Percentiles rank a stretch among this genome's conserved stretches.
These are phyloP conservation scores for Nemotelus nigrinus DNA, from an alignment of 2,888 invertebrate species.

Conservation along the genomic window DNA sequence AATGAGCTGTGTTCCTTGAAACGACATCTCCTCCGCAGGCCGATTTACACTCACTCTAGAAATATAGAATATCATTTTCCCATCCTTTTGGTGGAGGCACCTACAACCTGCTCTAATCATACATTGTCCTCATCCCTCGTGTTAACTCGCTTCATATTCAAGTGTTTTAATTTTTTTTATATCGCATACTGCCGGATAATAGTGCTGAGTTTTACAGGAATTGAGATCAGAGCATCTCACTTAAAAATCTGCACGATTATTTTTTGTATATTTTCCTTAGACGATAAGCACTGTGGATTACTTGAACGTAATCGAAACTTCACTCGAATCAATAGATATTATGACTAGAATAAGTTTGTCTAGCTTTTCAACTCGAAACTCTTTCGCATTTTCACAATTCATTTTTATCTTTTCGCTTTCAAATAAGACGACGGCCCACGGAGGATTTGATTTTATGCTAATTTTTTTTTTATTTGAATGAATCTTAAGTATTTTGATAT, in stretches of 20 bases:
- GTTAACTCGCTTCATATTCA: background rate
- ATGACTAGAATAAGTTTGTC: background rate
- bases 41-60: conserved; percentile 48
- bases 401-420: conserved; percentile 31
- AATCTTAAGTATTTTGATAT: conserved; percentile 33
- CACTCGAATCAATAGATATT: conserved; percentile 51
- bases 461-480: conserved; percentile 24
- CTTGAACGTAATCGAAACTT: conserved; percentile 54
- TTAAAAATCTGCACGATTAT: background rate
- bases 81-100: conserved; percentile 39
- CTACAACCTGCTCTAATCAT: conserved; percentile 1
- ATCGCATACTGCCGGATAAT: conserved; percentile 34
- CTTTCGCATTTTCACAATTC: conserved; percentile 30
- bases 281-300: conserved; percentile 56
- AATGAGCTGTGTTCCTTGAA: conserved; percentile 51
- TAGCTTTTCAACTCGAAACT: conserved; percentile 1
- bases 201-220: conserved; percentile 5
- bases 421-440: conserved; percentile 61
- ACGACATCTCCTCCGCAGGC: conserved; percentile 59
- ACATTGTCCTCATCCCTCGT: background rate
- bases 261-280: conserved; percentile 37
- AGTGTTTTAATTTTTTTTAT: background rate
- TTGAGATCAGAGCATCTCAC: background rate
- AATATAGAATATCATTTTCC: background rate
- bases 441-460: conserved; percentile 60